These are phyloP conservation scores for Macrocentrus cingulum DNA, from an alignment of 1,140 invertebrate species.

Conservation along the genomic window DNA sequence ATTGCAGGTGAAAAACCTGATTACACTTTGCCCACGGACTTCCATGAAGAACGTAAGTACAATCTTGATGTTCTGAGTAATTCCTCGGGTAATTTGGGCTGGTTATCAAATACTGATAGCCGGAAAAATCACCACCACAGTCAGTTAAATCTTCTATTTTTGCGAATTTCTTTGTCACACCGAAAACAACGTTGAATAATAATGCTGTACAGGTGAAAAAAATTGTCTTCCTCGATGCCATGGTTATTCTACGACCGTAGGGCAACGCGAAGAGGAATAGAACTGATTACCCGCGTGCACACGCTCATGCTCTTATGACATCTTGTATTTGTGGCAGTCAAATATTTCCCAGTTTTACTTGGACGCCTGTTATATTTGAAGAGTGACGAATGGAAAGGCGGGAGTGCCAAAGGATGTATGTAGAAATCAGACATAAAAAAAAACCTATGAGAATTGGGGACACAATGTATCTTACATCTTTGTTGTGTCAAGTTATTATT, in stretches of 20 bases:
- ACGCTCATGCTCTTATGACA: slow-evolving; percentile 41
- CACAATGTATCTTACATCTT: slow-evolving; percentile 11
- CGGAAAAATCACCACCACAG: slow-evolving; percentile 45
- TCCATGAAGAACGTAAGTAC: slow-evolving; percentile 58
- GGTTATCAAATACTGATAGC: slow-evolving; percentile 42
- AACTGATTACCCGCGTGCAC: slow-evolving; percentile 34
- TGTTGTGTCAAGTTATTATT: neutral
- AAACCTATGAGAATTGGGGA: slow-evolving; percentile 30
- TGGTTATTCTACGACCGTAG: slow-evolving; percentile 5
- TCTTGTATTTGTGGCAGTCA: slow-evolving; percentile 41
- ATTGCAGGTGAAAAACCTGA: slow-evolving; percentile 60
- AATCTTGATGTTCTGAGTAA: slow-evolving; percentile 55
- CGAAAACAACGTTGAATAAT: neutral
- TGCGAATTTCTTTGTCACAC: slow-evolving; percentile 6
- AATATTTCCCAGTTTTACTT: slow-evolving; percentile 50
- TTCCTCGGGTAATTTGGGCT: slow-evolving; percentile 59
- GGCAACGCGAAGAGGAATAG: slow-evolving; percentile 23
- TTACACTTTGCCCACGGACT: slow-evolving; percentile 52
- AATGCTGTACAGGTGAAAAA: slow-evolving; percentile 10
- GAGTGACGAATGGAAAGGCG: slow-evolving; percentile 34
- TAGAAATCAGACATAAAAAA: slow-evolving; percentile 47
- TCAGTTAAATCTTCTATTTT: slow-evolving; percentile 9
- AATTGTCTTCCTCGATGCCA: neutral
- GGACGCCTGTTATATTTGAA: slow-evolving; percentile 38
- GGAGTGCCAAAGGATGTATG: slow-evolving; percentile 47